Evolutionary conservation across 2,888 invertebrate species (phyloP).

Genomic region (Dryadula phaetusa): DNA sequence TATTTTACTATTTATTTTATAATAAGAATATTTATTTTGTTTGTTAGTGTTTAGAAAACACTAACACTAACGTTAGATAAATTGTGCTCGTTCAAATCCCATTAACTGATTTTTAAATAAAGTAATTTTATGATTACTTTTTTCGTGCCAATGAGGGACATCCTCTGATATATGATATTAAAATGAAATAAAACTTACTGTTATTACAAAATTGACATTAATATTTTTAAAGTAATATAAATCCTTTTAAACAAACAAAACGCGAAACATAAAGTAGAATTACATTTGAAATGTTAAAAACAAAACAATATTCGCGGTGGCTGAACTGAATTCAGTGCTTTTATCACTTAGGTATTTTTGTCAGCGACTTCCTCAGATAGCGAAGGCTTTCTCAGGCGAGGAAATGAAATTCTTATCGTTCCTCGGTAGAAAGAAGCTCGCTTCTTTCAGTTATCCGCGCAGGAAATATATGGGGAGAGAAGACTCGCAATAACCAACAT

Average conservation of each 20-base stretch:
- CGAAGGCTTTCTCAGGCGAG: slow-evolving; percentile 73
- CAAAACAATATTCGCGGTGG: slow-evolving; percentile 56
- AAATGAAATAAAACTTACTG: no score
- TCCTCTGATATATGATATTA: no score
- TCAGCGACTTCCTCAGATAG: slow-evolving; percentile 80
- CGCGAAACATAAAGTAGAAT: slow-evolving; percentile 16
- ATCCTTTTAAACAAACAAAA: slow-evolving; percentile 37
- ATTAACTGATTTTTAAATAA: no score
- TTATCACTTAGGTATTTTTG: slow-evolving; percentile 82
- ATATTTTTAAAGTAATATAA: background rate
- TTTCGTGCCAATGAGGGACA: no score
- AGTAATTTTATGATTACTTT: no score
- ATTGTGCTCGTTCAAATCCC: no score
- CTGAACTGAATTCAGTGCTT: slow-evolving; percentile 73
- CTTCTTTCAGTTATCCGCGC: slow-evolving; percentile 78
- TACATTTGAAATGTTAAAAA: slow-evolving; percentile 39
- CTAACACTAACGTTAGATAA: no score
- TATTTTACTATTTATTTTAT: background rate
- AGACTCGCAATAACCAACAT: slow-evolving; percentile 70
- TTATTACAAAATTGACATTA: background rate
- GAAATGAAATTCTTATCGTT: slow-evolving; percentile 85
- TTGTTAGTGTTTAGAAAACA: no score
- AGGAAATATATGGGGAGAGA: slow-evolving; percentile 78
- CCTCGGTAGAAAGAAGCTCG: slow-evolving; percentile 74
- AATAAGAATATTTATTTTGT: no score